Percentiles rank a stretch among this genome's conserved stretches.
Evolutionary conservation across 2,888 invertebrate genomes (phyloP).

Genomic region (Drosophila yooni): DNA sequence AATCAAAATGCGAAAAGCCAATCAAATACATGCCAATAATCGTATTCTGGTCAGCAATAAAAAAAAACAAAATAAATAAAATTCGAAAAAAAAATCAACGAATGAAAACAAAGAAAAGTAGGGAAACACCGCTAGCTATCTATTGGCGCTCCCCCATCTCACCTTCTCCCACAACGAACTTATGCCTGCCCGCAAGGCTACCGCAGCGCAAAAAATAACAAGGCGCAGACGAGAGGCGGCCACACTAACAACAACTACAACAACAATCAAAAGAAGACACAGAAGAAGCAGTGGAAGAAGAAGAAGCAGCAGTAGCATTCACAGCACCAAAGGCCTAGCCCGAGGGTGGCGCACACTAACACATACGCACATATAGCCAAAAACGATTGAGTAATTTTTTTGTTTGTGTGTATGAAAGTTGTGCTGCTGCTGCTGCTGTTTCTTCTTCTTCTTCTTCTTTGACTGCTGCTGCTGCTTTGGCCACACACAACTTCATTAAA

Average conservation of each 20-base stretch:
- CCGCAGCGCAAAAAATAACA: conserved; percentile 67
- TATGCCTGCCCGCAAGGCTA: conserved; percentile 19
- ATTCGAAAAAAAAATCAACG: background rate
- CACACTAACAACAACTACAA: conserved; percentile 41
- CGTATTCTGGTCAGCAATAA: conserved; percentile 55
- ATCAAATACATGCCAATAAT: conserved; percentile 59
- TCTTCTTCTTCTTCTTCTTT: conserved; percentile 3
- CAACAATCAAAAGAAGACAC: background rate
- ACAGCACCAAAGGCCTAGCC: conserved; percentile 61
- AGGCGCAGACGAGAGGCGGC: conserved; percentile 75
- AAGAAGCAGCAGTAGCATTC: conserved; percentile 27
- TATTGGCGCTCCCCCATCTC: background rate
- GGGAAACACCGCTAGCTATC: background rate
- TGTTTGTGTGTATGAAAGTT: conserved; percentile 20
- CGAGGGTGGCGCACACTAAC: conserved; percentile 61
- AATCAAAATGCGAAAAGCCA: conserved; percentile 53
- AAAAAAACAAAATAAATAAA: conserved; percentile 5
- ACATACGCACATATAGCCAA: conserved; percentile 30
- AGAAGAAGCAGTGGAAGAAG: conserved; percentile 4
- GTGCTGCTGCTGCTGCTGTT: conserved; percentile 15
- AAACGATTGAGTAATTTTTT: conserved; percentile 75
- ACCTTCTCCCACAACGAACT: background rate
- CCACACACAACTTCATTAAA: conserved; percentile 74
- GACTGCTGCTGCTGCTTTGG: conserved; percentile 27
- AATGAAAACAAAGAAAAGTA: conserved; percentile 1